A percentile compares a stretch with the other conserved stretches of the same genome.
These are phyloP conservation scores for Pipistrellus nathusii DNA, from an alignment of 2,797 vertebrate genomes.

Conservation along the genomic window DNA sequence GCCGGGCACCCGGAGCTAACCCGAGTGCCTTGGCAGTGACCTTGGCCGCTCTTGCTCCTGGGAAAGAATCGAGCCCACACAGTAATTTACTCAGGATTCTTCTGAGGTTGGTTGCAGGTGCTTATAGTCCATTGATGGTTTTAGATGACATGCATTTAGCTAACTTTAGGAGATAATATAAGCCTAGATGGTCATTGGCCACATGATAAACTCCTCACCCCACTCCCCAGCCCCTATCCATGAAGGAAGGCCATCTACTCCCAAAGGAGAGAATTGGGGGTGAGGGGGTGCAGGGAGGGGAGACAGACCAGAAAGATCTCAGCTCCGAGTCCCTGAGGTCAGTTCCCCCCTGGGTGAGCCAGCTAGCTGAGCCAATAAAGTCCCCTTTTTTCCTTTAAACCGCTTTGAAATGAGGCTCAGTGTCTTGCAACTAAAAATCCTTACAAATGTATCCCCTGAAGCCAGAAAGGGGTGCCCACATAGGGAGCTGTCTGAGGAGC, in stretches of 20 bases:
- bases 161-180: background rate
- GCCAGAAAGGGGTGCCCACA: background rate
- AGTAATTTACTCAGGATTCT: background rate
- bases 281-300: background rate
- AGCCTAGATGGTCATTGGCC: background rate
- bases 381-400: background rate
- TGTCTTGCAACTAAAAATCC: constrained; percentile 40
- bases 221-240: background rate
- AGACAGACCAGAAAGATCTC: background rate
- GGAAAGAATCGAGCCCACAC: background rate
- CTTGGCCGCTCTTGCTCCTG: background rate
- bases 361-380: background rate
- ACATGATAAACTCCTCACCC: too few species aligned
- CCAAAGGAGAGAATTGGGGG: background rate
- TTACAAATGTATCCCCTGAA: background rate
- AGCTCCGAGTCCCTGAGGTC: background rate
- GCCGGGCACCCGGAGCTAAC: background rate
- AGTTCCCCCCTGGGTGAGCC: background rate
- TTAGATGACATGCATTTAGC: background rate
- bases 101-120: background rate
- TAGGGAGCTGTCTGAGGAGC: background rate
- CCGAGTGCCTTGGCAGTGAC: too few species aligned
- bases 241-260: background rate
- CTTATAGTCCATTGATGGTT: background rate
- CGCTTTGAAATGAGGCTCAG: constrained; percentile 28